Evolutionary conservation across 2,888 invertebrate species (phyloP).

Genomic region (Tyria jacobaeae): DNA sequence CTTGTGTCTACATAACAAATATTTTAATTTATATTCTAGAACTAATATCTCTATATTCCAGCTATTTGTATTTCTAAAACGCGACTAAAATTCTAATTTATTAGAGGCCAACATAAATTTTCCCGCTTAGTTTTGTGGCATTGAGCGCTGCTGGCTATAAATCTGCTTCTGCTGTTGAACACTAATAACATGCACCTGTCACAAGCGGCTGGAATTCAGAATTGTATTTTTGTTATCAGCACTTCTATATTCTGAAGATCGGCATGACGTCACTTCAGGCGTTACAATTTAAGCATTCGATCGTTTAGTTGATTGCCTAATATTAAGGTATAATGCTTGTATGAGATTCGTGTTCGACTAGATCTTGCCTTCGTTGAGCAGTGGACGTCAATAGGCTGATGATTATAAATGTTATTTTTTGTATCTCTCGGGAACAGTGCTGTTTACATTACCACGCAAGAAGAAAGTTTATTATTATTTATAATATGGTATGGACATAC

Average conservation of each 20-base stretch:
- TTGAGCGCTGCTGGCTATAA: slow-evolving; percentile 54
- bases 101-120: slow-evolving; percentile 53
- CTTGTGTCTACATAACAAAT: not conserved
- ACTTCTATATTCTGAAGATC: slow-evolving; percentile 32
- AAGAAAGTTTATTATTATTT: too few relatives aligned
- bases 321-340: too few relatives aligned
- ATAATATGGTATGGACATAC: too few relatives aligned
- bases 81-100: slow-evolving; percentile 47
- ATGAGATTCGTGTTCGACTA: too few relatives aligned
- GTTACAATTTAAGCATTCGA: slow-evolving; percentile 31
- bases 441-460: too few relatives aligned
- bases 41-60: slow-evolving; percentile 1
- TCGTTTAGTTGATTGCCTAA: too few relatives aligned
- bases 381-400: too few relatives aligned
- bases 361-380: too few relatives aligned
- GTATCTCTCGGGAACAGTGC: too few relatives aligned
- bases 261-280: slow-evolving; percentile 22
- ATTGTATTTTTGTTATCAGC: slow-evolving; percentile 48
- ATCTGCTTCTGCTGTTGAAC: slow-evolving; percentile 53
- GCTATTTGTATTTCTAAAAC: slow-evolving; percentile 30
- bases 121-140: slow-evolving; percentile 61
- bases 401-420: too few relatives aligned
- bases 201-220: slow-evolving; percentile 44
- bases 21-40: slow-evolving; percentile 6
- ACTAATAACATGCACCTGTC: slow-evolving; percentile 61